Evolutionary conservation across 2,113 vertebrate genomes (phyloP), one percentile per base, ranked within the genome.

Genomic region (Phalacrocorax pelagicus): DNA sequence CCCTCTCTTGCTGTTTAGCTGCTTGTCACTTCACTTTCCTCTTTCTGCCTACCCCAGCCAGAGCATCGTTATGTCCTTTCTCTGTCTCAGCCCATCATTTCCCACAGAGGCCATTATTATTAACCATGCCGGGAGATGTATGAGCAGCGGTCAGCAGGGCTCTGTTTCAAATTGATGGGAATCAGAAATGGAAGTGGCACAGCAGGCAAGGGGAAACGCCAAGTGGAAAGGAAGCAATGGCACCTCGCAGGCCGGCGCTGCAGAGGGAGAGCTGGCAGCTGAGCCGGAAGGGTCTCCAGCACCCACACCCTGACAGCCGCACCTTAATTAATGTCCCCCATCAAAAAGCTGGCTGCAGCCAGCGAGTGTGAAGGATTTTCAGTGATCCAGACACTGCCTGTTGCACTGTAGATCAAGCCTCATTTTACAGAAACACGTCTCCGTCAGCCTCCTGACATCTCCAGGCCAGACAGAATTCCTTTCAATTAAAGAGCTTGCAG

Each of bases 1-100:
- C 42, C 57, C 79, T 89, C 81, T 96, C 95, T 94, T 88, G 92
- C 96, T 97, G 90, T 95, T 97, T 94, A 94, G 96, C 94, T 95
- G 90, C 91, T 63, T 97, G 95, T 97, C 94, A 95, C 86, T 92
- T 90, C 90, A 46, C 92, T 84, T 88, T 69, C 77, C 85, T 92
- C 61, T 49, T 52, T 96, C 74, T 94, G 94, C 90, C 77, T 94
- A 87, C 62, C 88, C 89, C 71, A 16, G 13, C 84, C 59, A 87
- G 77, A 51, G n/a, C 52, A 97, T 92, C 52, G 73, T 97, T 97
- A 97, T 91, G 58, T 96, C 81, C 90, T 88, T 93, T 93, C 90
- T 81, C 57, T 91, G 77, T 84, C 87, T 97, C 92, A 97, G 88
- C 79, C 95, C 96, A 96, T 97, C 86, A 94, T 92, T 96, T 95